Evolutionary conservation across 2,113 vertebrate genomes (phyloP).

Genomic region (Lophura nycthemera): DNA sequence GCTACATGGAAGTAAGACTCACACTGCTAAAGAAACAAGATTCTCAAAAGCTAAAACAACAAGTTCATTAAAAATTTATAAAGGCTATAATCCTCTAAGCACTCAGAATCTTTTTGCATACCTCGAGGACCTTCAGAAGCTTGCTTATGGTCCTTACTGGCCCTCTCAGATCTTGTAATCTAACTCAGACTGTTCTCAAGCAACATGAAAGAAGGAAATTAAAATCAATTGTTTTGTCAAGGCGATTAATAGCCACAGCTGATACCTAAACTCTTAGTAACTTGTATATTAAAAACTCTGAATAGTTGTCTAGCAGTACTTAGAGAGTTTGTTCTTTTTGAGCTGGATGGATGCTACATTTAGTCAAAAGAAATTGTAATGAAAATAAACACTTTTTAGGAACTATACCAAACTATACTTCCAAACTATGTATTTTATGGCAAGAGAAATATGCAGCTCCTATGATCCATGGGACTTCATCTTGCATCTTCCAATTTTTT

Average conservation of each 20-base stretch:
- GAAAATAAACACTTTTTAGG: not conserved
- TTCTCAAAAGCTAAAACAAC: not conserved
- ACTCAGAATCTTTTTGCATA: not conserved
- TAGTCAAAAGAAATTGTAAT: not conserved
- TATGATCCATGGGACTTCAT: not conserved
- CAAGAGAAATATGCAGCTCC: not conserved
- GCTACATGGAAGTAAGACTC: not conserved
- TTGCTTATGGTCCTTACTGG: slow-evolving; percentile 5
- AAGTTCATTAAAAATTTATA: slow-evolving; percentile 26
- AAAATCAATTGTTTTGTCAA: slow-evolving; percentile 45
- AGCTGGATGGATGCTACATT: not conserved
- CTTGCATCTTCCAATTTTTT: not conserved
- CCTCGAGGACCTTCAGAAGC: not conserved
- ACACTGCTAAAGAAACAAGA: not conserved
- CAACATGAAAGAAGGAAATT: slow-evolving; percentile 44
- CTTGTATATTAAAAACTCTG: not conserved
- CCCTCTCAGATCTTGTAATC: slow-evolving; percentile 33
- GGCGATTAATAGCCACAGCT: slow-evolving; percentile 41
- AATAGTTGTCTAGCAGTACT: not conserved
- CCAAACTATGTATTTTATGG: not conserved
- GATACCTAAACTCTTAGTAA: not conserved
- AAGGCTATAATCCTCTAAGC: not conserved
- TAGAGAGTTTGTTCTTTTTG: slow-evolving; percentile 7
- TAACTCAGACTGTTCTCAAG: not conserved
- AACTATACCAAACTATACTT: not conserved